Evolutionary conservation across 1,140 invertebrate genomes (phyloP).

Genomic region (Diabrotica undecimpunctata): DNA sequence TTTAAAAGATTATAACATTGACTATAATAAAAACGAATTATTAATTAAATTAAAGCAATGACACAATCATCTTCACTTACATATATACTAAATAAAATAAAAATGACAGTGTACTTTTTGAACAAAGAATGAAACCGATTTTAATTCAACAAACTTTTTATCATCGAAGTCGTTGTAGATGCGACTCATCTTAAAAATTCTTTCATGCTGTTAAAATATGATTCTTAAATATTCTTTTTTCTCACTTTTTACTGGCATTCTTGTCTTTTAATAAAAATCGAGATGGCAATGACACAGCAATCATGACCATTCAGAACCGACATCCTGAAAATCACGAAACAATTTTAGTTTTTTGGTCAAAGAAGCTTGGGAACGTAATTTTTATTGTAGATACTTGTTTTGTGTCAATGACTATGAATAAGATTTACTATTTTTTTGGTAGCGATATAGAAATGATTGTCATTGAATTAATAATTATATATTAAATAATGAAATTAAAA

Average conservation of each 20-base stretch:
- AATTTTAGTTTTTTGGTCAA: background rate
- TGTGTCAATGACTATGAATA: background rate
- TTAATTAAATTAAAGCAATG: too few relatives aligned
- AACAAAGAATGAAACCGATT: too few relatives aligned
- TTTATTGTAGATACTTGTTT: background rate
- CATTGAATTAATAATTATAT: too few relatives aligned
- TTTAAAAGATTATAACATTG: too few relatives aligned
- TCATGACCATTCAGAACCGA: background rate
- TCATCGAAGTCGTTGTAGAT: too few relatives aligned
- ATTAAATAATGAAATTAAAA: too few relatives aligned
- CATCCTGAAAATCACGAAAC: background rate
- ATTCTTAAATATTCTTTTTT: background rate
- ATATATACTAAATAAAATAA: too few relatives aligned
- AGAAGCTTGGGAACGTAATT: background rate
- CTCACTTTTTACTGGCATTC: background rate
- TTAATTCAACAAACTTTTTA: too few relatives aligned
- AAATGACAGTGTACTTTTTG: too few relatives aligned
- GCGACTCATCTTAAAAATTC: background rate
- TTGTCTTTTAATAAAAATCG: background rate
- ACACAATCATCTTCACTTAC: too few relatives aligned
- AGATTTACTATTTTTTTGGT: background rate
- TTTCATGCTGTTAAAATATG: slow-evolving; percentile 2
- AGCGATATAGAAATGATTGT: too few relatives aligned
- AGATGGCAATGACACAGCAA: slow-evolving; percentile 1
- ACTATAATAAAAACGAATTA: too few relatives aligned